Conservation (phyloP, 2,113 vertebrate genomes). For the Theristicus caerulescens region DNA sequence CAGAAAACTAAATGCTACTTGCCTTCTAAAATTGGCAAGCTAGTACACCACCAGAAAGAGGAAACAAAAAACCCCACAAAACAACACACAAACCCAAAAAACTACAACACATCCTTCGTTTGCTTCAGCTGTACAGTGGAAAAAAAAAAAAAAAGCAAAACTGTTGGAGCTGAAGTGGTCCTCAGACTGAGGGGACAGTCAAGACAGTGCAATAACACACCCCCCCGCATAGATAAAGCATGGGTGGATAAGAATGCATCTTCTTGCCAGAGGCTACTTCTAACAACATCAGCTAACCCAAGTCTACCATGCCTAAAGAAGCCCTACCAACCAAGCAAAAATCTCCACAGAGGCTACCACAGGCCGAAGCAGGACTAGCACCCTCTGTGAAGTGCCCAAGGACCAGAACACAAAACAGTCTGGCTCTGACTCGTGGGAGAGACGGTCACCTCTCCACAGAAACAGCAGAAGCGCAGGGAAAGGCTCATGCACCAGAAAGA, state of each 20-base stretch:
- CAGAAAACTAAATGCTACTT: not conserved
- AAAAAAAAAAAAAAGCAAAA: not conserved
- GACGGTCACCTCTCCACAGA: not conserved
- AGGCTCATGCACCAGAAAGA: not conserved
- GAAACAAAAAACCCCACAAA: not conserved
- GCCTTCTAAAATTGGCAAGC: not conserved
- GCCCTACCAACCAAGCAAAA: not conserved
- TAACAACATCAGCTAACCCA: not conserved
- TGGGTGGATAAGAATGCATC: not conserved
- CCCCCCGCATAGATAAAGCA: rapidly evolving
- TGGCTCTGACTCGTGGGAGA: rapidly evolving
- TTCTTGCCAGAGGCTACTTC: not conserved
- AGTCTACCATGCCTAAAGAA: not conserved
- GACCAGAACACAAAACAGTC: not conserved
- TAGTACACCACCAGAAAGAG: not conserved
- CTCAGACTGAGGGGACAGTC: not conserved
- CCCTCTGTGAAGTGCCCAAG: not conserved
- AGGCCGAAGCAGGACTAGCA: not conserved
- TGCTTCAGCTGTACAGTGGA: not conserved
- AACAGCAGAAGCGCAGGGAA: not conserved
- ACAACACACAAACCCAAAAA: not conserved
- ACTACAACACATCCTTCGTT: not conserved
- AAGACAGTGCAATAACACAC: not conserved
- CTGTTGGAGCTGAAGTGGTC: not conserved
- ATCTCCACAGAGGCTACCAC: not conserved